These are phyloP conservation scores for Polyergus mexicanus DNA, from an alignment of 1,140 invertebrate species.

Conservation along the genomic window DNA sequence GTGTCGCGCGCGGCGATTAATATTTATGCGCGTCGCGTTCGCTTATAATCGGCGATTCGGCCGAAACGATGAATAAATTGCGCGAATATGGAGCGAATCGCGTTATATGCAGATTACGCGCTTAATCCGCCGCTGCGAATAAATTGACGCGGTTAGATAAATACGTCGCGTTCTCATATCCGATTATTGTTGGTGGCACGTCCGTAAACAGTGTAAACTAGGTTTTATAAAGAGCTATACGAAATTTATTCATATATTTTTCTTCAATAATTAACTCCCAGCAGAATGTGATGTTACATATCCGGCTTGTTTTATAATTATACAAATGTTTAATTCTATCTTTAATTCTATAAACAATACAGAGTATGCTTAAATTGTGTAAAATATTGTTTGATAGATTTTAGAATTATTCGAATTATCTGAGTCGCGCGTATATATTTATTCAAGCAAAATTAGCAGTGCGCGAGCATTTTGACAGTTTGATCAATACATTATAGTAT, in stretches of 20 bases:
- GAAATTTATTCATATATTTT: neutral
- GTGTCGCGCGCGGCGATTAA: neutral
- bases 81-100: neutral
- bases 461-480: neutral
- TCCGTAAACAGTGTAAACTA: no score
- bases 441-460: neutral
- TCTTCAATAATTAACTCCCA: no score
- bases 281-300: no score
- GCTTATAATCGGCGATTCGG: neutral
- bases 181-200: slow-evolving; percentile 7
- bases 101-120: slow-evolving; percentile 28
- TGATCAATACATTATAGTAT: neutral
- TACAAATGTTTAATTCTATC: neutral
- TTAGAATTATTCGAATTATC: neutral
- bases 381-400: neutral
- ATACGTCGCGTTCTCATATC: slow-evolving; percentile 7
- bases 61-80: slow-evolving; percentile 28
- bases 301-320: neutral
- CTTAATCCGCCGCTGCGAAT: neutral
- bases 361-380: neutral
- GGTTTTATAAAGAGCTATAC: no score
- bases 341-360: neutral
- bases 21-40: slow-evolving; percentile 22
- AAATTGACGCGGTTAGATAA: slow-evolving; percentile 38
- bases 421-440: neutral